Percentiles rank a stretch among this genome's conserved stretches.
Conservation (phyloP, 2,113 vertebrate species). For the Eptatretus burgeri region DNA sequence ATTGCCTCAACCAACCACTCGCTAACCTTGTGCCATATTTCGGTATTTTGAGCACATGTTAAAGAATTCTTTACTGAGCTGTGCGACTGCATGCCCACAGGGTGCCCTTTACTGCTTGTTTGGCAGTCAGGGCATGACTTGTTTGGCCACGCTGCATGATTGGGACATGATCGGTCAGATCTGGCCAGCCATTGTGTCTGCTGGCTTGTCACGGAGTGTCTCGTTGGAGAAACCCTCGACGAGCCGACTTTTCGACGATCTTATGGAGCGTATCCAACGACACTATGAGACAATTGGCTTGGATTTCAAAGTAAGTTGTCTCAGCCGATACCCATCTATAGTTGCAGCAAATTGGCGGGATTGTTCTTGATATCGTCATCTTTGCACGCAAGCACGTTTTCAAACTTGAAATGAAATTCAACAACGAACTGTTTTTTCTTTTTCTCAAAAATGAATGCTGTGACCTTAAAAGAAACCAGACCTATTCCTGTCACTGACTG, state of each 20-base stretch:
- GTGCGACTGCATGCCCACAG: conserved; percentile 15
- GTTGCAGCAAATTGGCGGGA: too few relatives aligned
- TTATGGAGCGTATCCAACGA: conserved; percentile 77
- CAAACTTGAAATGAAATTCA: too few relatives aligned
- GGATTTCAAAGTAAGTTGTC: conserved; percentile 43
- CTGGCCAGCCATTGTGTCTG: conserved; percentile 64
- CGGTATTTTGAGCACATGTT: fast-evolving
- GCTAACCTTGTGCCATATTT: background rate
- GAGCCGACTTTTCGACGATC: conserved; percentile 68
- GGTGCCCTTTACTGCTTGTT: conserved; percentile 90
- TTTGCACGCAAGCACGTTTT: too few relatives aligned
- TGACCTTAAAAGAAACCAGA: too few relatives aligned
- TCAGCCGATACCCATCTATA: too few relatives aligned
- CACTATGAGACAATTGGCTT: conserved; percentile 80
- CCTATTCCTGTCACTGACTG: too few relatives aligned
- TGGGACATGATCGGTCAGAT: conserved; percentile 81
- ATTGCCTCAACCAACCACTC: too few relatives aligned
- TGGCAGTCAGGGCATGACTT: conserved; percentile 60
- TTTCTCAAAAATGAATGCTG: too few relatives aligned
- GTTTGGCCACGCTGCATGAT: conserved; percentile 67
- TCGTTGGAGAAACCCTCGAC: conserved; percentile 86
- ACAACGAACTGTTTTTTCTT: too few relatives aligned
- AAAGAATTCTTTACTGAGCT: background rate
- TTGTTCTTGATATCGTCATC: too few relatives aligned
- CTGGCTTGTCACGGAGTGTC: conserved; percentile 71